phyloP scores from a whole-genome alignment of 2,797 vertebrate genomes.

The Anableps anableps region DNA sequence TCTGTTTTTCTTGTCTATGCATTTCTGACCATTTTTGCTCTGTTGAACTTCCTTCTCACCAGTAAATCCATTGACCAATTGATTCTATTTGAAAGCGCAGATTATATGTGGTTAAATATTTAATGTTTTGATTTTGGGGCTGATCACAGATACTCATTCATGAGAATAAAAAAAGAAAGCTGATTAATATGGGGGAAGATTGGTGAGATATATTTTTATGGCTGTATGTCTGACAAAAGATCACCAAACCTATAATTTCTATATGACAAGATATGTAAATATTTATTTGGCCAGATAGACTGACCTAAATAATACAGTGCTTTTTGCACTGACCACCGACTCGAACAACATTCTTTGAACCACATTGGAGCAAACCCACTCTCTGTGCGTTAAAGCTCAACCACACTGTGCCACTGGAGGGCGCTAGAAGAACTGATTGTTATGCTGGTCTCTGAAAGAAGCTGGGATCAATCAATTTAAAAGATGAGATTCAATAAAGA shows the following conservation, averaged over 20 bases:
- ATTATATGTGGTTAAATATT: slow-evolving; percentile 55
- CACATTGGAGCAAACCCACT: slow-evolving; percentile 46
- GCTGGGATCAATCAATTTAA: slow-evolving; percentile 47
- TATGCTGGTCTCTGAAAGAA: slow-evolving; percentile 35
- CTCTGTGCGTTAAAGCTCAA: slow-evolving; percentile 25
- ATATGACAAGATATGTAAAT: slow-evolving; percentile 47
- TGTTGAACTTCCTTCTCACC: slow-evolving; percentile 40
- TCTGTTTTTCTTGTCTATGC: slow-evolving; percentile 61
- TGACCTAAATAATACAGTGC: slow-evolving; percentile 47
- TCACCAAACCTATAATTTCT: slow-evolving; percentile 25
- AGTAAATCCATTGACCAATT: slow-evolving; percentile 59
- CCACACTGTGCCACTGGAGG: slow-evolving; percentile 59
- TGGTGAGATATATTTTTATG: slow-evolving; percentile 32
- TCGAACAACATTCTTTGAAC: slow-evolving; percentile 41
- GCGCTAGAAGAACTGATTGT: slow-evolving; percentile 50
- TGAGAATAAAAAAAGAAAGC: slow-evolving; percentile 24
- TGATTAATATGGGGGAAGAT: slow-evolving; percentile 6
- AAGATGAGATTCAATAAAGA: slow-evolving; percentile 69
- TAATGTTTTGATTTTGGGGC: slow-evolving; percentile 47
- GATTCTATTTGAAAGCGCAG: slow-evolving; percentile 60
- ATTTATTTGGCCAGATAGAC: slow-evolving; percentile 53
- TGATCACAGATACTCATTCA: slow-evolving; percentile 43
- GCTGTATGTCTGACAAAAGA: slow-evolving; percentile 23
- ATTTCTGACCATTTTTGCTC: slow-evolving; percentile 55
- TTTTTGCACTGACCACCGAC: slow-evolving; percentile 59